Conservation (phyloP, 2,113 vertebrate species). For the Prinia subflava region DNA sequence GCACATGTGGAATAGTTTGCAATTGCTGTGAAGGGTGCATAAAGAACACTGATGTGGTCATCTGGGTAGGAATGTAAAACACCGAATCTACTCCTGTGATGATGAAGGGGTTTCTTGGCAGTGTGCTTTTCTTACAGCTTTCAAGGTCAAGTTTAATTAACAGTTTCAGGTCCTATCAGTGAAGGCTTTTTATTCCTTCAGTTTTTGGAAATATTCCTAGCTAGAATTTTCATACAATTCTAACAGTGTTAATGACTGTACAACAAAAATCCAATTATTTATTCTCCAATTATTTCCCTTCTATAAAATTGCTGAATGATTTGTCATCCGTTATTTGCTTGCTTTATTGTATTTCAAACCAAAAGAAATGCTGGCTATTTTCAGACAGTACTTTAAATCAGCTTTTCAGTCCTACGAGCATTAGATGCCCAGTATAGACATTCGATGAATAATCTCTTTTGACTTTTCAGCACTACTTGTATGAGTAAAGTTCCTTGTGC, state of each 20-base stretch:
- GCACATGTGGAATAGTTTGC: background rate
- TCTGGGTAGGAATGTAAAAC: background rate
- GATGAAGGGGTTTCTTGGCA: background rate
- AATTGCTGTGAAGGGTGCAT: background rate
- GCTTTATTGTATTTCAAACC: background rate
- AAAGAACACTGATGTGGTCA: background rate
- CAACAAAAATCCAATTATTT: background rate
- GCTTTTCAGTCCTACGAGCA: background rate
- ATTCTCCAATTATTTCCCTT: no score
- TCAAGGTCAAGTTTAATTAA: background rate
- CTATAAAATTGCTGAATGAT: background rate
- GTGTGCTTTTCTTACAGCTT: background rate
- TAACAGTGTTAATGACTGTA: background rate
- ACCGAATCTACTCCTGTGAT: background rate
- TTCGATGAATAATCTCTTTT: background rate
- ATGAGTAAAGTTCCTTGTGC: background rate
- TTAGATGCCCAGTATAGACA: background rate
- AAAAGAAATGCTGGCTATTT: background rate
- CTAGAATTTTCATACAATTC: background rate
- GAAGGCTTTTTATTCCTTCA: background rate
- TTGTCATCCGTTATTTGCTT: background rate
- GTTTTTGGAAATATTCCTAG: background rate
- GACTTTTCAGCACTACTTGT: background rate
- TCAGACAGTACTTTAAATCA: background rate
- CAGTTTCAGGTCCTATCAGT: background rate